A percentile compares a stretch with the other conserved stretches of the same genome.
These are phyloP conservation scores for Xanthia togata DNA, from an alignment of 2,888 invertebrate genomes.

Conservation along the genomic window DNA sequence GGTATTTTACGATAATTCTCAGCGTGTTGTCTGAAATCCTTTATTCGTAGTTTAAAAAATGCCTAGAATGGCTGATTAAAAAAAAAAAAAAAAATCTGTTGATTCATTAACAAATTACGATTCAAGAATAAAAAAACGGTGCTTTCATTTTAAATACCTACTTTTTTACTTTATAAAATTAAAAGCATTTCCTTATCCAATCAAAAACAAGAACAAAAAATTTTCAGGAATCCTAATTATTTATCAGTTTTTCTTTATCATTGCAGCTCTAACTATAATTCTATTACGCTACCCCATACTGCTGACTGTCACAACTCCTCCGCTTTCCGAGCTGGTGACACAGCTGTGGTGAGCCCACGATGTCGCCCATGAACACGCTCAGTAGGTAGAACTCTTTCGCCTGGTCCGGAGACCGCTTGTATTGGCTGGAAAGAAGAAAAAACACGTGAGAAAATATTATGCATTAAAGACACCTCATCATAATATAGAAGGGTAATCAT, in stretches of 20 bases:
- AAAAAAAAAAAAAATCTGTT: not conserved
- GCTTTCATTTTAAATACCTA: not conserved
- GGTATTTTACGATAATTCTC: too few species aligned
- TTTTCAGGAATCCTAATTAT: not conserved
- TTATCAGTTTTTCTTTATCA: not conserved
- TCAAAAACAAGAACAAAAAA: not conserved
- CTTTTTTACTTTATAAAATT: not conserved
- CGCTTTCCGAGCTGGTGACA: conserved; percentile 95
- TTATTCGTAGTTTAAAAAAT: not conserved
- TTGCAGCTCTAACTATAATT: not conserved
- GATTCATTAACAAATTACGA: not conserved
- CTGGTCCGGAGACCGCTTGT: conserved; percentile 93
- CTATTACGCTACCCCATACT: conserved; percentile 64
- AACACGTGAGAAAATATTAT: not conserved
- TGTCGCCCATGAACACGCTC: conserved; percentile 96
- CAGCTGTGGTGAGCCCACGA: conserved; percentile 94
- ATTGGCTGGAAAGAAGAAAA: conserved; percentile 91
- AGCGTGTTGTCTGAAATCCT: not conserved
- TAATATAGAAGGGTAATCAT: not conserved
- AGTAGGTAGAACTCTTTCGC: conserved; percentile 95
- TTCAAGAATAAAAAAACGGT: not conserved
- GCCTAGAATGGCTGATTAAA: not conserved
- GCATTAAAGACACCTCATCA: not conserved
- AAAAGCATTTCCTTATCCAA: not conserved
- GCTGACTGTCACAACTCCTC: conserved; percentile 80